Evolutionary conservation across 2,888 invertebrate genomes (phyloP), one percentile per base, ranked within the genome.

Genomic region (Bursaphelenchus okinawaensis): DNA sequence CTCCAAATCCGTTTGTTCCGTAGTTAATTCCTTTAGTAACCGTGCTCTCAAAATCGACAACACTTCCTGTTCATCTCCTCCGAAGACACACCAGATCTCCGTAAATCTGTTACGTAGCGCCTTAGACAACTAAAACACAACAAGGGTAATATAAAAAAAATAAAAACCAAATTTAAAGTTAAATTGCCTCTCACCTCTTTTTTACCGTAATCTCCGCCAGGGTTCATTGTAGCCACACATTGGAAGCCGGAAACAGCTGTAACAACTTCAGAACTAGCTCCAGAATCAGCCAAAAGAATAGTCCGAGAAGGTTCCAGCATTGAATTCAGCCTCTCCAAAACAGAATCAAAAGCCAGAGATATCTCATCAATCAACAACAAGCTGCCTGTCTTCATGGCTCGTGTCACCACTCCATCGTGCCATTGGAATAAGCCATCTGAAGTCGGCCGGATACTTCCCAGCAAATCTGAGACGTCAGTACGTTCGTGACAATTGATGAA

Each of bases 151-250:
- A n/a, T 12, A 19, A 9, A 54, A 20, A n/a, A 9, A 9, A 12
- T 29, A 9, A 9, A 7, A 29, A 20, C 12, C 24, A 26, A 52
- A 24, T 7, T 9, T 8, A 24, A 60, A 62, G 16, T 4, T 31
- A 7, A 66, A 65, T 12, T 22, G 50, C 9, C 9, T 7, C 71
- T 66, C 74, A 87, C 87, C 84, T 99, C 98, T 83, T 98, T 98
- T 83, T 99, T 99, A 3, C 98, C 98, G 83, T 91, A 98, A 86
- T 99, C 98, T 0, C 96, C 96, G 12, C 96, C 95, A 7, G 98
- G 98, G 86, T 99, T 99, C 98, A 99, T 99, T 0, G 98, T 99
- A 1, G 92, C 93, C 65, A 96, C 88, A 79, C 98, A 91, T 76
- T 91, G 89, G 83, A 98, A 99, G 9, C 88, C 87, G 7, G 88